Conservation (phyloP, 2,113 vertebrate species). For the Collichthys lucidus region DNA sequence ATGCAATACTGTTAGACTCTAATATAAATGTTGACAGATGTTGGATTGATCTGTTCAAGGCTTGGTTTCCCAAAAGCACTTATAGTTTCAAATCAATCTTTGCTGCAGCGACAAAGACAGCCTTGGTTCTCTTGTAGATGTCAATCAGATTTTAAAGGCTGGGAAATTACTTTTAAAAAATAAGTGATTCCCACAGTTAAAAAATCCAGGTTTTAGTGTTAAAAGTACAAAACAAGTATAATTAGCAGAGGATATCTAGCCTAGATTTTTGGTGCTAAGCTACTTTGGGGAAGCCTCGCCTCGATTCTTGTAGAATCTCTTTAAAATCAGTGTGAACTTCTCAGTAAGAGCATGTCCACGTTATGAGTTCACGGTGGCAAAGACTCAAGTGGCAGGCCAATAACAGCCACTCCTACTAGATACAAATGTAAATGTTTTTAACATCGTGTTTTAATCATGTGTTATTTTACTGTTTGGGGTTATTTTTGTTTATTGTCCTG, state of each 20-base stretch:
- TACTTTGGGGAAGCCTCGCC: slow-evolving; percentile 50
- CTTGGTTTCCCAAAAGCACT: slow-evolving; percentile 53
- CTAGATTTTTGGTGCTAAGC: slow-evolving; percentile 54
- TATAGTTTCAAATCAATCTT: not conserved
- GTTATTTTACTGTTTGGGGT: slow-evolving; percentile 63
- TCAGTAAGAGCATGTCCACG: slow-evolving; percentile 34
- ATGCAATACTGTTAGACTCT: slow-evolving; percentile 40
- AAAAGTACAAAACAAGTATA: not conserved
- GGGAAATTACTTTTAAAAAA: not conserved
- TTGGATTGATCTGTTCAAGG: slow-evolving; percentile 13
- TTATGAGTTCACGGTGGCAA: slow-evolving; percentile 4
- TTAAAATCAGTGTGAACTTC: slow-evolving; percentile 37
- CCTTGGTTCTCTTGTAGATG: not conserved
- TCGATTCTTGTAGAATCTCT: slow-evolving; percentile 61
- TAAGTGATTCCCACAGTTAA: not conserved
- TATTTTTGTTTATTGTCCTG: slow-evolving; percentile 53
- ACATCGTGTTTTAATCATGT: slow-evolving; percentile 58
- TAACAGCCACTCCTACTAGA: slow-evolving; percentile 44
- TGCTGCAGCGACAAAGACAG: slow-evolving; percentile 12
- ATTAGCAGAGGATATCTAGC: slow-evolving; percentile 29
- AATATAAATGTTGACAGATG: slow-evolving; percentile 49
- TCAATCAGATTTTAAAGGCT: slow-evolving; percentile 23
- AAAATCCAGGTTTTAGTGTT: not conserved
- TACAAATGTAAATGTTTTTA: slow-evolving; percentile 62
- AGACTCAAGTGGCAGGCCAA: slow-evolving; percentile 21